A percentile compares a stretch with the other conserved stretches of the same genome.
Conservation (phyloP, 2,113 vertebrate genomes). For the Limanda limanda region DNA sequence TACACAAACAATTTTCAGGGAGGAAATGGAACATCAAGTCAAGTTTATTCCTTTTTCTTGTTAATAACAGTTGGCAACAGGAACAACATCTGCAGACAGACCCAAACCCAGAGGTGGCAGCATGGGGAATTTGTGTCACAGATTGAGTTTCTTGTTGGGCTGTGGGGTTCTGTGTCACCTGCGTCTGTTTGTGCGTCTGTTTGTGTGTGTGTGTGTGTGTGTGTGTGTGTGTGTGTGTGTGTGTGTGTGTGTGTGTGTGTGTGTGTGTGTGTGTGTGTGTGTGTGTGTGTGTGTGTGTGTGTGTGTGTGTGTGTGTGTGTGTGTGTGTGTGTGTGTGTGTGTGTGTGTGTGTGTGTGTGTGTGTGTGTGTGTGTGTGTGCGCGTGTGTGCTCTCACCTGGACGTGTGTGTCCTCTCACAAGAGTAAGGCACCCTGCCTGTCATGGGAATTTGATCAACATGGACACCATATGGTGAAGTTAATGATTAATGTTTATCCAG, state of each 20-base stretch:
- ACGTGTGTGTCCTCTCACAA: constrained; percentile 25
- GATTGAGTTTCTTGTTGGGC: constrained; percentile 46
- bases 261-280: no score
- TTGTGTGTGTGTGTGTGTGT: background rate
- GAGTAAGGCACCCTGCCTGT: constrained; percentile 23
- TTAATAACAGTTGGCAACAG: constrained; percentile 30
- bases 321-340: background rate
- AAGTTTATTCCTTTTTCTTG: constrained; percentile 20
- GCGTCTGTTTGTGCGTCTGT: background rate
- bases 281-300: background rate
- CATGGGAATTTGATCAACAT: constrained; percentile 56
- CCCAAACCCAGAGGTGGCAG: constrained; percentile 36
- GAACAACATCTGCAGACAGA: constrained; percentile 25
- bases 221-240: background rate
- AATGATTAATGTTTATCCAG: constrained; percentile 70
- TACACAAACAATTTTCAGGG: constrained; percentile 5
- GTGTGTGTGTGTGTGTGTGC: background rate
- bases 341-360: no score
- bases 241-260: no score
- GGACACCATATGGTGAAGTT: constrained; percentile 67
- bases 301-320: background rate
- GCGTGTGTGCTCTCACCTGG: constrained; percentile 1
- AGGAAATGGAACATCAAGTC: constrained; percentile 28
- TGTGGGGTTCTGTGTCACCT: constrained; percentile 8
- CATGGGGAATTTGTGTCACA: constrained; percentile 34